Evolutionary conservation across 2,888 invertebrate genomes (phyloP).

Genomic region (Octodonta nipae): DNA sequence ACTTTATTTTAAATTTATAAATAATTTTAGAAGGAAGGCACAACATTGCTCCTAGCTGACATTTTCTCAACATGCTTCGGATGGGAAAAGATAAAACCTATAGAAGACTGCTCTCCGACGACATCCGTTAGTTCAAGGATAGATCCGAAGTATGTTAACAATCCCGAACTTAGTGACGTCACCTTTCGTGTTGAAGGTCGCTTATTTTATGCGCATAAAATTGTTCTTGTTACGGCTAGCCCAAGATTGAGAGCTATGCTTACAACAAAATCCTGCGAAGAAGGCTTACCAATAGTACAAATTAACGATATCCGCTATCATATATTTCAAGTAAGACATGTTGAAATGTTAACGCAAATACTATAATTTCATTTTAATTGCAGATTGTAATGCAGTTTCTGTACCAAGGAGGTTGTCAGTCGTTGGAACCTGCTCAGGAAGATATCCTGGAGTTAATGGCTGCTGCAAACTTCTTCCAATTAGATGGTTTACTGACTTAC

Average conservation of each 20-base stretch:
- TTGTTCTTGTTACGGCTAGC: conserved; percentile 82
- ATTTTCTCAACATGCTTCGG: conserved; percentile 83
- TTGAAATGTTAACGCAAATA: conserved; percentile 2
- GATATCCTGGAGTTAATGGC: conserved; percentile 82
- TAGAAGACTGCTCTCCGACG: conserved; percentile 53
- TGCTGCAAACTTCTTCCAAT: conserved; percentile 81
- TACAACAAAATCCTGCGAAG: conserved; percentile 58
- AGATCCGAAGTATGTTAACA: conserved; percentile 87
- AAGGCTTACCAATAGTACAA: conserved; percentile 71
- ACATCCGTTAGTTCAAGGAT: conserved; percentile 60
- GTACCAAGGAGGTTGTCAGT: conserved; percentile 76
- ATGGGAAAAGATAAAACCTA: conserved; percentile 68
- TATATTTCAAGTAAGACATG: conserved; percentile 77
- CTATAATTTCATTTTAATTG: conserved; percentile 15
- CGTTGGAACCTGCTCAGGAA: conserved; percentile 60
- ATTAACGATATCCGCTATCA: conserved; percentile 86
- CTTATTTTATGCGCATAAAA: conserved; percentile 86
- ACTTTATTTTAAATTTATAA: no score
- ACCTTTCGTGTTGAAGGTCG: conserved; percentile 84
- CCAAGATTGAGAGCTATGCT: conserved; percentile 76
- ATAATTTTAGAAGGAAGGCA: conserved; percentile 75
- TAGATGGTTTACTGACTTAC: conserved; percentile 70
- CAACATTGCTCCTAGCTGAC: conserved; percentile 71
- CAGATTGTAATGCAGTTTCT: conserved; percentile 87
- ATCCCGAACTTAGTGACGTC: conserved; percentile 82